Base-by-base conservation (phyloP, 2,888 invertebrate species). In the Oegoconia quadripuncta region DNA sequence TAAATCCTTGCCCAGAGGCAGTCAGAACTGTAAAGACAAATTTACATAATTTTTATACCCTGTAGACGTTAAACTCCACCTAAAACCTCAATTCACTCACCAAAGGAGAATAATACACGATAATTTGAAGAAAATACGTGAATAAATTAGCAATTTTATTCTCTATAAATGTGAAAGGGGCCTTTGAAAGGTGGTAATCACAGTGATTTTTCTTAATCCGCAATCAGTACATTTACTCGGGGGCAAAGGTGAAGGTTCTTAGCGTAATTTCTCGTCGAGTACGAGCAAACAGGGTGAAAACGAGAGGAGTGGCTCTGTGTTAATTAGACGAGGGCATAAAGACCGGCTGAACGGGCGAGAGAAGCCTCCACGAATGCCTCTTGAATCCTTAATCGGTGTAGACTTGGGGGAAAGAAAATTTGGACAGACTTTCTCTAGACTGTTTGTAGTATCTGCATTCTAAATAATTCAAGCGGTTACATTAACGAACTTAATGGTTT, bases 311-410 rank as follows among this genome's bases (percentile, higher is more conserved):
- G n/a, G n/a, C n/a, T 56, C 53, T 57, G 59, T 71, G 75, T 69
- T 81, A 81, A 81, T 82, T 81, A 79, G 71, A 64, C 56, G 35
- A 29, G 29, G 39, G 41, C 39, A 36, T 41, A 41, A 42, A 51
- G 44, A 44, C 36, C 32, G 32, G 20, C 28, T 30, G 41, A 47
- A 44, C 34, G 41, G 34, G 34, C 32, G 41, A 18, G 23, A 29
- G 52, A 56, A 50, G 56, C 46, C 52, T 54, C 48, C 50, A 50
- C 43, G 42, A 49, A 55, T 58, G 59, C 67, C 73, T 73, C 74
- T 78, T 78, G 72, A 80, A 79, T 77, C 64, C 60, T 66, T 78
- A 80, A 80, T 78, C 70, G 68, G 42, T 54, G 59, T 62, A 70
- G 65, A 68, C 70, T 68, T 59, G 27, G 35, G 28, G 16, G 23